Percentiles rank a stretch among this genome's conserved stretches.
phyloP scores from a whole-genome alignment of 2,113 vertebrate species.

The Periophthalmus modestus region DNA sequence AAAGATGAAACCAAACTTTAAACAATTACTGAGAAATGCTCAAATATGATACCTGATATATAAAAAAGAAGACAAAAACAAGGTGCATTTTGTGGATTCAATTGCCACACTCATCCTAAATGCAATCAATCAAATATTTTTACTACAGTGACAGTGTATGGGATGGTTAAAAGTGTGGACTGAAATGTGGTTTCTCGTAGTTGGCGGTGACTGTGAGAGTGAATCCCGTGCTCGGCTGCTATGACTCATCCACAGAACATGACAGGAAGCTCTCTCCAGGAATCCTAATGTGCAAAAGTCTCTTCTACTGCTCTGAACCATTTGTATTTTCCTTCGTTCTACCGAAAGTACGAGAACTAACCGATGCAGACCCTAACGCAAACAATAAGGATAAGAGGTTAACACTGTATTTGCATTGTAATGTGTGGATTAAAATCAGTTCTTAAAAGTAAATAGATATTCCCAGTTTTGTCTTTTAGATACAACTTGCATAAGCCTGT shows the following conservation, averaged over 20 bases:
- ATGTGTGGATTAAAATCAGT: background rate
- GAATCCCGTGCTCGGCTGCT: constrained; percentile 11
- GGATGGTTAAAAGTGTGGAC: background rate
- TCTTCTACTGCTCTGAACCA: background rate
- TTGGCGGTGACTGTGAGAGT: constrained; percentile 15
- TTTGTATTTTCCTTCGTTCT: background rate
- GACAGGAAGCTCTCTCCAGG: constrained; percentile 27
- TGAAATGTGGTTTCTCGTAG: constrained; percentile 8
- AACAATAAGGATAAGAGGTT: background rate
- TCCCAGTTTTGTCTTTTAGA: too few relatives aligned
- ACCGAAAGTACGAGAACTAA: background rate
- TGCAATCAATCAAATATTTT: background rate
- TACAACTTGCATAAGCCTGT: too few relatives aligned
- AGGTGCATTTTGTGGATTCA: too few relatives aligned
- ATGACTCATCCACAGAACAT: constrained; percentile 45
- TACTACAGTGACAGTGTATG: background rate
- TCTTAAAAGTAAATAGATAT: too few relatives aligned
- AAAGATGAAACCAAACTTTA: background rate
- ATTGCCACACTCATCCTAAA: background rate
- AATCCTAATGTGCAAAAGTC: constrained; percentile 17
- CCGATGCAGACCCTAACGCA: background rate
- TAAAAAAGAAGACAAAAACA: background rate
- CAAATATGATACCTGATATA: background rate
- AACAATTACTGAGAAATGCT: background rate
- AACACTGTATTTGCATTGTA: background rate